Base-by-base conservation (phyloP, 1,140 invertebrate species). In the Gerris buenoi region DNA sequence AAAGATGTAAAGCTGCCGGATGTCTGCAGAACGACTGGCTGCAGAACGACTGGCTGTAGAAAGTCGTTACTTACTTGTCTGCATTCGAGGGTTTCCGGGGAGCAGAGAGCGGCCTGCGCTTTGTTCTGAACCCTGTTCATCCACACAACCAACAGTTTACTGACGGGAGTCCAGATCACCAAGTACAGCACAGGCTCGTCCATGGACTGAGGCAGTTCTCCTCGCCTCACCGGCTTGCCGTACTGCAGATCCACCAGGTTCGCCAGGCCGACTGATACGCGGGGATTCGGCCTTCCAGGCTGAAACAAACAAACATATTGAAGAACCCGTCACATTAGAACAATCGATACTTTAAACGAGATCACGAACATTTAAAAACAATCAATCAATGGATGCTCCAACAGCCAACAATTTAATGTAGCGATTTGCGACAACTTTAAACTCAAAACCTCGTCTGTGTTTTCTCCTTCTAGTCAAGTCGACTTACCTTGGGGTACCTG, bases 121-220 rank as follows among this genome's bases (percentile, higher is more conserved):
- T 81, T 74, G 75, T 92, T 96, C 77, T 96, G 93, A 57, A 88
- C 82, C 69, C 93, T 81, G 72, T 93, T 93, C 76, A 93, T 82
- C 90, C 93, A 95, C 25, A 87, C 83, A 0, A 90, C 84, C 25
- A 70, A 63, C 25, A 74, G 56, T 33, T 69, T 63, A 18, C 82
- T 76, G 46, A 87, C 82, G 60, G 86, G 86, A 13, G 85, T 84
- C 88, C 94, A 97, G 27, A 82, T 77, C 0, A 95, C 90, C 65
- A 86, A 76, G 2, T 84, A 82, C 67, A 90, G 78, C 72, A 90
- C 87, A 72, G 86, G 80, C 68, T 89, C 83, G 5, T 60, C 1
- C 29, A 25, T 13, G 27, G 15, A n/a, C 62, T 58, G 22, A 28
- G 68, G 68, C 5, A 68, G 26, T 56, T 68, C 67, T 13, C 62